Percentiles rank a stretch among this genome's conserved stretches.
phyloP scores from a whole-genome alignment of 2,797 vertebrate genomes.

The Chloroceryle inda region DNA sequence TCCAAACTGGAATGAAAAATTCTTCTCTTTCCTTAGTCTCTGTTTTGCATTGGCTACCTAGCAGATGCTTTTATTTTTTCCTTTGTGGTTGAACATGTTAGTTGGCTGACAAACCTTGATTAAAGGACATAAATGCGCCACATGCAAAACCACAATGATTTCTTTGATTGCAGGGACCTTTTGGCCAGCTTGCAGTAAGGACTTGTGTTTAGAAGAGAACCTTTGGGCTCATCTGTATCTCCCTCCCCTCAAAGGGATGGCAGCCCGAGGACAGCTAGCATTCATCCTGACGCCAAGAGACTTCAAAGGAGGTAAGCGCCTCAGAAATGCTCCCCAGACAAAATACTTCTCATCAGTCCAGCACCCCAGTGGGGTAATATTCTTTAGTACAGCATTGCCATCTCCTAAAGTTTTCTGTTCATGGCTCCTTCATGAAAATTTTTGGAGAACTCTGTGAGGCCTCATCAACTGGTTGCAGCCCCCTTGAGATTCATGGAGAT shows the following conservation, averaged over 20 bases:
- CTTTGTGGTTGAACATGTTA: conserved; percentile 54
- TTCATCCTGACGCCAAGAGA: conserved; percentile 64
- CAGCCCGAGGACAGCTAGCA: conserved; percentile 72
- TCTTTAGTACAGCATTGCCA: background rate
- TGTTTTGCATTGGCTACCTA: conserved; percentile 2
- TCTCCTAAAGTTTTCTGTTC: background rate
- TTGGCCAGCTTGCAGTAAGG: conserved; percentile 74
- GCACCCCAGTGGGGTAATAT: background rate
- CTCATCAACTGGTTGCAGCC: background rate
- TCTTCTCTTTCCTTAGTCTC: background rate
- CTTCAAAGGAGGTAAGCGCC: conserved; percentile 74
- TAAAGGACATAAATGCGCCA: conserved; percentile 64
- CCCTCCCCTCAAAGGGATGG: conserved; percentile 76
- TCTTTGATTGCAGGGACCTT: conserved; percentile 78
- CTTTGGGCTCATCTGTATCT: conserved; percentile 72
- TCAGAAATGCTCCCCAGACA: conserved; percentile 60
- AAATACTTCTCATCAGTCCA: background rate
- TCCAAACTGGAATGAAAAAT: background rate
- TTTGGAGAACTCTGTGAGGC: background rate
- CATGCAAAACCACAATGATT: conserved; percentile 75
- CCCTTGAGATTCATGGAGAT: background rate
- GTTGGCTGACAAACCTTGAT: conserved; percentile 61
- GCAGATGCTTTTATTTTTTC: background rate
- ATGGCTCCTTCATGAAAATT: background rate
- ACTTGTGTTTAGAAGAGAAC: conserved; percentile 79